Evolutionary conservation across 2,113 vertebrate species (phyloP), one percentile per base, ranked within the genome.

Genomic region (Platichthys flesus): DNA sequence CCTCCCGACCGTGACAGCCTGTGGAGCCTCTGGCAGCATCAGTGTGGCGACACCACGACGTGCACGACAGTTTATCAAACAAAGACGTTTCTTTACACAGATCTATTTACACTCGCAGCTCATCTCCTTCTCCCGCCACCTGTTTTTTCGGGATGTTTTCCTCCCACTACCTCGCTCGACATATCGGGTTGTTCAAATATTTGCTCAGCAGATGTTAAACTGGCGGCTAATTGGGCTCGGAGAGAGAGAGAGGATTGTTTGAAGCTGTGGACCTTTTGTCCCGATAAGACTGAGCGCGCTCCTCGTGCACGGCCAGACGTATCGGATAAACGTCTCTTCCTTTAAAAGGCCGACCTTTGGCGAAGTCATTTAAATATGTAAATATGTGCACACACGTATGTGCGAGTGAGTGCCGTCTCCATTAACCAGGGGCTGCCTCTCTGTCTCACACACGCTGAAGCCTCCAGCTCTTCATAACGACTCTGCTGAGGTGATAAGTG

Each of bases 171-270:
- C 35, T 47, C 3, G 9, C 49, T 24, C 54, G 10, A 37, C 81
- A 82, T 65, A 72, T 59, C 76, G 78, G 72, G 37, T 9, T 23
- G 51, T 56, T 71, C 14, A 62, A 74, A 45, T 54, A 71, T 75
- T 66, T 59, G 67, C 42, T 76, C 55, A 3, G 54, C 86, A 85
- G 82, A 90, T 90, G 88, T 76, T 72, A 47, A 77, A 79, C 57
- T 18, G 56, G 9, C 14, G 59, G 54, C 23, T 73, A 51, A 67
- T 63, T 70, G 68, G 49, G 67, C 56, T 83, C 26, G 2, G 21
- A 64, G 23, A 60, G 20, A 54, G 8, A 31, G 12, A 28, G 26
- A 40, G 37, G 40, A 73, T 51, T 3, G 21, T 45, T 67, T 12
- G 28, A 47, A 71, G 62, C 62, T 28, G 47, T 3, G 4, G 60